A percentile compares a stretch with the other conserved stretches of the same genome.
Evolutionary conservation across 2,113 vertebrate species (phyloP).

Genomic region (Microcebus ravelobensis): DNA sequence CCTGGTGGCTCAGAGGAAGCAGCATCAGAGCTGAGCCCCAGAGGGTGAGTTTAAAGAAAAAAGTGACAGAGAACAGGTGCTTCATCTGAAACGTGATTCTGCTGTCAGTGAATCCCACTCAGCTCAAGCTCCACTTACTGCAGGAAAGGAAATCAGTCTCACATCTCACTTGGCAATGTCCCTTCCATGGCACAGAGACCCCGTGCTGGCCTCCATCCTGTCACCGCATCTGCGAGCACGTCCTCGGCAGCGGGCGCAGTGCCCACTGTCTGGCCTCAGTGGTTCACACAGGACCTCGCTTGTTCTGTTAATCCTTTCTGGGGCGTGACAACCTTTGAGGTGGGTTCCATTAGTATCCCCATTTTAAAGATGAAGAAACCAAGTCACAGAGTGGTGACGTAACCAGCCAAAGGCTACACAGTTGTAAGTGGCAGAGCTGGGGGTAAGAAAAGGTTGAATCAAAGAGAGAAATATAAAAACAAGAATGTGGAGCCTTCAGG

Average conservation of each 20-base stretch:
- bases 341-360: too few species aligned
- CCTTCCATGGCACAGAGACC: accelerated
- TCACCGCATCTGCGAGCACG: accelerated
- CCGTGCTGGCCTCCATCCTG: accelerated
- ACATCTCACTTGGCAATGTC: not conserved
- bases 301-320: not conserved
- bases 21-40: not conserved
- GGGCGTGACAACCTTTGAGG: not conserved
- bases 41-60: too few species aligned
- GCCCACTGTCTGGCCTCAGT: not conserved
- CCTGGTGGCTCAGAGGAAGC: not conserved
- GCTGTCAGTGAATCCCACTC: not conserved
- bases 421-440: not conserved
- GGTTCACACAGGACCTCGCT: not conserved
- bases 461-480: not conserved
- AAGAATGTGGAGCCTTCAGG: not conserved
- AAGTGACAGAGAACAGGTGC: accelerated
- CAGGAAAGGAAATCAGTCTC: not conserved
- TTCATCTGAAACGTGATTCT: not conserved
- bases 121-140: not conserved
- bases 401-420: not conserved
- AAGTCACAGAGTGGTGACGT: not conserved
- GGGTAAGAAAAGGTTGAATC: not conserved
- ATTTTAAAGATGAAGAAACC: not conserved
- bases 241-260: not conserved